Percentiles rank a stretch among this genome's conserved stretches.
Conservation (phyloP, 1,140 invertebrate genomes). For the Lordiphosa mommai region DNA sequence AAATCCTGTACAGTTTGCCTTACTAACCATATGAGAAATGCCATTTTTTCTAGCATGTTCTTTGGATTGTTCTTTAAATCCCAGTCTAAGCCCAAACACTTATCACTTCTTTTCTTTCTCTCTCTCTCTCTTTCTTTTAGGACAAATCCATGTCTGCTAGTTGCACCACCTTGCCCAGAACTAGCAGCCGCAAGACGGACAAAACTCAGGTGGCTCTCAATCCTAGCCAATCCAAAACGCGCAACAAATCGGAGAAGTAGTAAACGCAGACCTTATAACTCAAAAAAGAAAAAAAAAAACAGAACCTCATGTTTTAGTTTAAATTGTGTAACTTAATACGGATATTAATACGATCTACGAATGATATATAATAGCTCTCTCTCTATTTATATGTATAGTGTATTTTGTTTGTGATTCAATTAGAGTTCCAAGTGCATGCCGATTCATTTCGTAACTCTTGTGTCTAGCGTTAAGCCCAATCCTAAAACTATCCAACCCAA, state of each 20-base stretch:
- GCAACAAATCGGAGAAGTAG: slow-evolving; percentile 69
- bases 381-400: slow-evolving; percentile 36
- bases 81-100: not conserved
- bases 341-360: slow-evolving; percentile 36
- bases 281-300: not conserved
- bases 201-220: slow-evolving; percentile 37
- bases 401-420: slow-evolving; percentile 66
- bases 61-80: not conserved
- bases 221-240: slow-evolving; percentile 48
- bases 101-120: not conserved
- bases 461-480: slow-evolving; percentile 54
- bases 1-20: slow-evolving; percentile 45
- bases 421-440: slow-evolving; percentile 34
- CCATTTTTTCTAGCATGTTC: slow-evolving; percentile 57
- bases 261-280: not conserved
- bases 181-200: slow-evolving; percentile 78
- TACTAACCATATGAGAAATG: slow-evolving; percentile 40
- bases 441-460: slow-evolving; percentile 42
- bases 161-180: slow-evolving; percentile 82
- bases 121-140: slow-evolving; percentile 61
- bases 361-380: slow-evolving; percentile 34
- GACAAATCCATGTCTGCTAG: slow-evolving; percentile 81
- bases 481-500: slow-evolving; percentile 25
- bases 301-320: slow-evolving; percentile 71
- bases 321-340: slow-evolving; percentile 61